A percentile compares a stretch with the other conserved stretches of the same genome.
Evolutionary conservation across 2,888 invertebrate species (phyloP).

Genomic region (Thysanoteuthis rhombus): DNA sequence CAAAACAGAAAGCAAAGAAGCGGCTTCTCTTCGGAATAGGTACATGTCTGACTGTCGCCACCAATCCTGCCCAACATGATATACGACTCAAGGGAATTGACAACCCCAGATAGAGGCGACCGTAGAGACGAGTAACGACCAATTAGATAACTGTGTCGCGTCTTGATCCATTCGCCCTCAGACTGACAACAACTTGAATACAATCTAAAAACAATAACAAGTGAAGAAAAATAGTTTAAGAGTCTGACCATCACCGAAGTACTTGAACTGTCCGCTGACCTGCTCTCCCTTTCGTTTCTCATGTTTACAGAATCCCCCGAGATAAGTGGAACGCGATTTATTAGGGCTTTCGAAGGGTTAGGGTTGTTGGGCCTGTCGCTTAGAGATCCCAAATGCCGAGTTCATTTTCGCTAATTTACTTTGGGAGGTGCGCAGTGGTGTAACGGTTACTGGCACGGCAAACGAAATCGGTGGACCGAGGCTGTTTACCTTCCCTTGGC

Average conservation of each 20-base stretch:
- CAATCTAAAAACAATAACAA: background rate
- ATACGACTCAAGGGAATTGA: background rate
- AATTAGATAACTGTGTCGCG: background rate
- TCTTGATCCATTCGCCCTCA: background rate
- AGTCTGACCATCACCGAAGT: background rate
- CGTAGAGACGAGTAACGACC: background rate
- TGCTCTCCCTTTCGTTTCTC: background rate
- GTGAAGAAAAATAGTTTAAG: background rate
- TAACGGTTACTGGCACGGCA: too few relatives aligned
- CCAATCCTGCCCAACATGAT: background rate
- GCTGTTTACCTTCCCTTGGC: too few relatives aligned
- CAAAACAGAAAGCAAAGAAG: background rate
- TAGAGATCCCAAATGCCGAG: background rate
- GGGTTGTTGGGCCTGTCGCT: background rate
- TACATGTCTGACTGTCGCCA: background rate
- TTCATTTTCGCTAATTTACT: background rate
- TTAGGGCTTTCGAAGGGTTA: background rate
- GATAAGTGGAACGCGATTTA: background rate
- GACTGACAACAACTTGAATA: background rate
- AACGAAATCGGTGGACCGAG: too few relatives aligned
- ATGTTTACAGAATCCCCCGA: background rate
- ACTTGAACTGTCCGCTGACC: background rate
- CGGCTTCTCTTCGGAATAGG: background rate
- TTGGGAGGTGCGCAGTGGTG: too few relatives aligned
- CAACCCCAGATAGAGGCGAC: background rate